Base-by-base conservation (phyloP, 2,113 vertebrate genomes). In the Strix aluco region DNA sequence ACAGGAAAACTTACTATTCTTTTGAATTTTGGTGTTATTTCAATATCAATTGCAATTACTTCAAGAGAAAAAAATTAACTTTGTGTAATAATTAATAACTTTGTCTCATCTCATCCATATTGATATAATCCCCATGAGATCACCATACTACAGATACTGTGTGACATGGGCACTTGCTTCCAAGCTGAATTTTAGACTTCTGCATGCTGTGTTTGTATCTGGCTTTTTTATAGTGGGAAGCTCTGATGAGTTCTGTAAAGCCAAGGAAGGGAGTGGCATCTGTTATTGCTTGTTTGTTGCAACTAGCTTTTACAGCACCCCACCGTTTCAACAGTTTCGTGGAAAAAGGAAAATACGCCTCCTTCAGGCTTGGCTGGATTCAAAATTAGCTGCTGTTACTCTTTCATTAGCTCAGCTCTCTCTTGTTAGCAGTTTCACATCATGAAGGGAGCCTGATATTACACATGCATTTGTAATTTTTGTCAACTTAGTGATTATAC, bases 351-450 rank as follows among this genome's bases (percentile, higher is more conserved):
- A 92, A 93, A 86, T 86, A 85, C 80, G 29, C 42, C 81, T 93
- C 81, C 79, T 93, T 93, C 85, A 93, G 85, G 58, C 62, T 93
- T 94, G 62, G 7, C 51, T 93, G 26, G 55, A 67, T 88, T 88
- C 32, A 92, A 94, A 95, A 96, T 93, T 80, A 94, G 19, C 34
- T 65, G 34, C 40, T 95, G 36, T 46, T 91, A 42, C 66, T 90
- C 49, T 66, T 92, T 83, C 55, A 81, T 86, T 30, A 83, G 34
- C 79, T 92, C 54, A 62, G 6, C 6, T 83, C 22, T 93, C 54
- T 91, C 70, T 73, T 55, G 21, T 71, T 90, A 86, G n/a, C 32
- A 66, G 81, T 80, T 92, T 83, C 0, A 0, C 36, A 46, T 86
- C 62, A 27, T 40, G 57, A 91, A 80, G 46, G 29, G 13, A 12